A percentile compares a stretch with the other conserved stretches of the same genome.
These are phyloP conservation scores for Sprattus sprattus DNA, from an alignment of 2,113 vertebrate species.

Conservation along the genomic window DNA sequence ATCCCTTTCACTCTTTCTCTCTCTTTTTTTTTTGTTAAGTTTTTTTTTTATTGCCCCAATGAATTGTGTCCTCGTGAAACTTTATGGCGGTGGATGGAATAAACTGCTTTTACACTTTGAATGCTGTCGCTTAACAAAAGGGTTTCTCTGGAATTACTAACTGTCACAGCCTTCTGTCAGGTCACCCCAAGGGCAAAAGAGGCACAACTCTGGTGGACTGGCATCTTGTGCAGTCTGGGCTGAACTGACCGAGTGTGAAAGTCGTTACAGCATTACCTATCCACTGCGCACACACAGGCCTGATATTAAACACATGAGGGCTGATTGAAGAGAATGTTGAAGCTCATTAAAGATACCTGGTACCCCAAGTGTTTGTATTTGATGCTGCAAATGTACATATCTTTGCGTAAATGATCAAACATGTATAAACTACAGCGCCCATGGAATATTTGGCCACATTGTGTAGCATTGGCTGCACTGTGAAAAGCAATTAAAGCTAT, in stretches of 20 bases:
- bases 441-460: neutral
- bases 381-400: neutral
- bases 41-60: too few species aligned
- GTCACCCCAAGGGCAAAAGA: too few species aligned
- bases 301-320: neutral
- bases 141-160: too few species aligned
- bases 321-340: neutral
- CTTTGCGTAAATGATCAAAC: too few species aligned
- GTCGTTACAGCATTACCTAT: neutral
- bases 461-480: too few species aligned
- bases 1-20: neutral
- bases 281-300: neutral
- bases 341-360: neutral
- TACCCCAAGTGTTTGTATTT: neutral
- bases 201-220: neutral
- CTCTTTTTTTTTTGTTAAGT: neutral
- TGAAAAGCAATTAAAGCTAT: too few species aligned
- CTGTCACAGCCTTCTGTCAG: too few species aligned
- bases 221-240: neutral
- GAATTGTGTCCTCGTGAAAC: neutral
- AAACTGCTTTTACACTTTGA: neutral
- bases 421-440: too few species aligned
- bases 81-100: neutral
- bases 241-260: neutral
- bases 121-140: neutral